Conservation (phyloP, 2,797 vertebrate genomes). For the Balearica regulorum region DNA sequence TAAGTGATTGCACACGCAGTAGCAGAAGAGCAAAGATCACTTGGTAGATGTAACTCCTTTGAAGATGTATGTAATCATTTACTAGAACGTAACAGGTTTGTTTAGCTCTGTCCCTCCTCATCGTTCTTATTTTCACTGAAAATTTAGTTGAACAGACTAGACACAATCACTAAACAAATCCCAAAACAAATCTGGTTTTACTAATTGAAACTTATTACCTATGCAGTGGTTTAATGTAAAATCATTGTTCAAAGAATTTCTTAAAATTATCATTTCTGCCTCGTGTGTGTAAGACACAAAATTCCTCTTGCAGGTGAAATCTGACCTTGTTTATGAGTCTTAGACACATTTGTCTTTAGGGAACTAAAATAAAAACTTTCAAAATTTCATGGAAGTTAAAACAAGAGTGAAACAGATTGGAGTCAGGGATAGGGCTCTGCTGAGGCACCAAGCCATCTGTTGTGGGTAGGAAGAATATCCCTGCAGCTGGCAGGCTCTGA, state of each 20-base stretch:
- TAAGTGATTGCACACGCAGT: neutral
- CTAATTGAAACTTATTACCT: neutral
- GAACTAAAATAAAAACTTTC: neutral
- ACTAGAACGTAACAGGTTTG: neutral
- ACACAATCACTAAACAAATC: neutral
- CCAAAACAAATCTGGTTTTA: neutral
- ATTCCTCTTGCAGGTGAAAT: neutral
- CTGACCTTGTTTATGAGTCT: neutral
- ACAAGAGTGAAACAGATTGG: neutral
- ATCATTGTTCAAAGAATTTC: neutral
- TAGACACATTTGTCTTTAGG: neutral
- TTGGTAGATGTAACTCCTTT: neutral
- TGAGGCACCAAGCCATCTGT: neutral
- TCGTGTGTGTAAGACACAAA: neutral
- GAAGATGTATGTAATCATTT: neutral
- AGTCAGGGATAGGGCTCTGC: neutral
- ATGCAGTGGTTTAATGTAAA: neutral
- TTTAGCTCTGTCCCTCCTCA: neutral
- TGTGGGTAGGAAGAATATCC: neutral
- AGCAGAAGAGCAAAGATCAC: slow-evolving; percentile 12
- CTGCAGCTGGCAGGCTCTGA: neutral
- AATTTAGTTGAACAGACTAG: neutral
- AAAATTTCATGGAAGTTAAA: neutral
- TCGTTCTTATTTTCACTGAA: neutral
- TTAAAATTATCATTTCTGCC: neutral